Evolutionary conservation across 2,888 invertebrate species (phyloP), one percentile per base, ranked within the genome.

Genomic region (Drosophila multiciliata): DNA sequence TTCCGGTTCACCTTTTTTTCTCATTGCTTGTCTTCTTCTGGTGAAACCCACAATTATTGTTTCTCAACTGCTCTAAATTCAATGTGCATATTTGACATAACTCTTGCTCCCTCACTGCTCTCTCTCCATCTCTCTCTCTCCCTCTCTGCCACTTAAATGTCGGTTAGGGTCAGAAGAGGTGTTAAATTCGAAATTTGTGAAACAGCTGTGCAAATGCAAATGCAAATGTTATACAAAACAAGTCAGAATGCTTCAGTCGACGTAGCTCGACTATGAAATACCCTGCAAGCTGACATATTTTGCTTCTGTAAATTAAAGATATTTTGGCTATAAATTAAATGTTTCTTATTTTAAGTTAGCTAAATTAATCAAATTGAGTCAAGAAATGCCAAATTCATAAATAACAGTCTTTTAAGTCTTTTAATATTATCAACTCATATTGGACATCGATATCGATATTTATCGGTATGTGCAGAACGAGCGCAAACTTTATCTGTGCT

Each of bases 121-220:
- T 15, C 23, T 33, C 35, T 20, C n/a, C 49, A 3, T 36, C 0
- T 29, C 20, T 36, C 20, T 9, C 42, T 50, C 5, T 26, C 2
- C n/a, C 11, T n/a, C 20, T 62, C 8, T 55, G 49, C 32, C 29
- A 49, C 32, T 55, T 36, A 36, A 35, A 54, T 54, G 61, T 36
- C 36, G 32, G 32, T 29, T 35, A 17, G 55, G 70, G 61, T 42
- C 61, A 45, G 23, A 45, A 45, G 45, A 83, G 73, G 82, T 83
- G 83, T 73, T 73, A 81, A 63, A 55, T 65, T 63, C 50, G 48
- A 57, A 60, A 61, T 61, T 33, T 33, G 11, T 38, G 11, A 55
- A 70, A 35, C 84, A 83, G 80, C 84, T 87, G 70, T 23, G 55
- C 65, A 73, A 69, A 78, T 77, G 59, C 64, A 58, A 66, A 65